Evolutionary conservation across 1,140 invertebrate genomes (phyloP).

Genomic region (Pogonomyrmex californicus): DNA sequence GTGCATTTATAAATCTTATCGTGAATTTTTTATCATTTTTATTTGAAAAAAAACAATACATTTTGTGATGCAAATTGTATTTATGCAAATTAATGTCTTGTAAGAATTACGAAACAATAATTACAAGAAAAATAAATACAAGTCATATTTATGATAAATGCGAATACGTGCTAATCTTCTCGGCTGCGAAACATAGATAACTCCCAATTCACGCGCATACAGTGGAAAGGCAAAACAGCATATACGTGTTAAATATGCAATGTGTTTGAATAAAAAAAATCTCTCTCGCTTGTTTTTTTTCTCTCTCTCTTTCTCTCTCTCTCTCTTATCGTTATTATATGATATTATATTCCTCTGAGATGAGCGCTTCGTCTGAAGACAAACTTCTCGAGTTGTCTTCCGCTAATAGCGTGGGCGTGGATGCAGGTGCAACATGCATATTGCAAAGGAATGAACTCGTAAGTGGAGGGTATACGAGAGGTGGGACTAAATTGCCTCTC

Average conservation of each 20-base stretch:
- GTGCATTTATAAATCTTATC: not conserved
- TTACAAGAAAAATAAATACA: not conserved
- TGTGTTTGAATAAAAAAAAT: not conserved
- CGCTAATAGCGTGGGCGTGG: conserved; percentile 64
- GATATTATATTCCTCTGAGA: conserved; percentile 18
- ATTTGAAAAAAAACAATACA: conserved; percentile 1
- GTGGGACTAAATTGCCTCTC: conserved; percentile 48
- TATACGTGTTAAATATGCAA: not conserved
- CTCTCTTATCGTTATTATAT: conserved; percentile 35
- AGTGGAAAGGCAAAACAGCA: not conserved
- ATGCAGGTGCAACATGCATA: conserved; percentile 56
- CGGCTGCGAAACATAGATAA: conserved; percentile 10
- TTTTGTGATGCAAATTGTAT: not conserved
- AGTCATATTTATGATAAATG: not conserved
- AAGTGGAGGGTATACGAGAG: conserved; percentile 36
- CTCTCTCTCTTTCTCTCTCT: conserved; percentile 21
- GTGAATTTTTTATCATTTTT: not conserved
- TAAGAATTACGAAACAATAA: not conserved
- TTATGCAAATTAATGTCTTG: too few species aligned
- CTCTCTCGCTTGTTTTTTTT: conserved; percentile 6
- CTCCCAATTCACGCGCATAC: not conserved
- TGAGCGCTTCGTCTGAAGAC: conserved; percentile 11
- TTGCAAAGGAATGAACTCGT: conserved; percentile 52
- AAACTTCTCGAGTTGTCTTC: conserved; percentile 43
- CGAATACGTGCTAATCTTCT: conserved; percentile 11